Percentiles rank a stretch among this genome's conserved stretches.
phyloP scores from a whole-genome alignment of 2,113 vertebrate species.

The Apteryx mantelli region DNA sequence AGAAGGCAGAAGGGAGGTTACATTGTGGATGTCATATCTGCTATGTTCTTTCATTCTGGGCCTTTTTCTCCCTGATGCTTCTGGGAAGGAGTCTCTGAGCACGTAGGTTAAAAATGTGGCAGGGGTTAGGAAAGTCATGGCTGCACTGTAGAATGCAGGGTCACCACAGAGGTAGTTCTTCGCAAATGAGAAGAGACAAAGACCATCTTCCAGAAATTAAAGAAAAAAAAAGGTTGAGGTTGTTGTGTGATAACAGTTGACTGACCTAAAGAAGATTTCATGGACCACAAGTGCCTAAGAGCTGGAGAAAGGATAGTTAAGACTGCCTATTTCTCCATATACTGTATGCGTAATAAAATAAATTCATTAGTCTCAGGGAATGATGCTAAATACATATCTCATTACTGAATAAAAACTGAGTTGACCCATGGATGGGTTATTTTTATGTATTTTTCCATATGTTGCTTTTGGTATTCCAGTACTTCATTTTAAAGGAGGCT shows the following conservation, averaged over 20 bases:
- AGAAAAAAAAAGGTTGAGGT: neutral
- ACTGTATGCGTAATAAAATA: neutral
- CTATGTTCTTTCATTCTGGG: neutral
- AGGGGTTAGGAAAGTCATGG: neutral
- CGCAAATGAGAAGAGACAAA: neutral
- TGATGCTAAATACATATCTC: neutral
- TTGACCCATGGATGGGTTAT: neutral
- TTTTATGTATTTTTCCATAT: neutral
- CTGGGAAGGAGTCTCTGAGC: neutral
- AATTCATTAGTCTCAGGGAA: neutral
- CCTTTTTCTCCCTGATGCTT: neutral
- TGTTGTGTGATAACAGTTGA: neutral
- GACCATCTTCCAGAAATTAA: neutral
- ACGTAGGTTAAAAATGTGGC: accelerated
- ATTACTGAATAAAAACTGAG: neutral
- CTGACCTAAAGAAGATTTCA: neutral
- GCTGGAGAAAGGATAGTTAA: neutral
- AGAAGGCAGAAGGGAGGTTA: neutral
- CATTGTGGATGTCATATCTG: neutral
- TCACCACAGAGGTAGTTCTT: neutral
- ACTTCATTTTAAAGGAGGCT: neutral
- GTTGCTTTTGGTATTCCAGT: neutral
- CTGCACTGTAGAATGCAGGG: neutral
- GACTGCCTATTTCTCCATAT: neutral
- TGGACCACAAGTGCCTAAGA: neutral